Evolutionary conservation across 2,113 vertebrate species (phyloP).

Genomic region (Psittacus erithacus): DNA sequence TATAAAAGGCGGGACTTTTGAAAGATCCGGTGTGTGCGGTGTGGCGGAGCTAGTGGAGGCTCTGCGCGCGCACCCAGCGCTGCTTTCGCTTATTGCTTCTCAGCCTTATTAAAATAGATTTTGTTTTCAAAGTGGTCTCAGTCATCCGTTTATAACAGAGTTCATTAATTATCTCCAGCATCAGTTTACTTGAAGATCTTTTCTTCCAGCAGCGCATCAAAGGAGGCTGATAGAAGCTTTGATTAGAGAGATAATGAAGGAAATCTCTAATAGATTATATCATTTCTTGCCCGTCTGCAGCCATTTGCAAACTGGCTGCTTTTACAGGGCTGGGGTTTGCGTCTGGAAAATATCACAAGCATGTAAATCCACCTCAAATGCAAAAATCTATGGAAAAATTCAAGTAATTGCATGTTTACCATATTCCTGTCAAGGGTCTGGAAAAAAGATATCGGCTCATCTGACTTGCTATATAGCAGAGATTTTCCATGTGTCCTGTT

Average conservation of each 20-base stretch:
- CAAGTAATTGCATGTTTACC: slow-evolving; percentile 65
- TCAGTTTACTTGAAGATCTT: slow-evolving; percentile 73
- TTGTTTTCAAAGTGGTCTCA: too few relatives aligned
- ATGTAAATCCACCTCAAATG: slow-evolving; percentile 60
- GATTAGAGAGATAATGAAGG: slow-evolving; percentile 75
- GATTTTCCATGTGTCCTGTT: slow-evolving; percentile 18
- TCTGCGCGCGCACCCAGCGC: too few relatives aligned
- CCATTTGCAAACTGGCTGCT: slow-evolving; percentile 47
- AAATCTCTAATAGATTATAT: slow-evolving; percentile 74
- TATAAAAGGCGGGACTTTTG: too few relatives aligned
- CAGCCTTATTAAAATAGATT: too few relatives aligned
- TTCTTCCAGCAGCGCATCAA: slow-evolving; percentile 66
- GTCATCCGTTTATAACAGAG: too few relatives aligned
- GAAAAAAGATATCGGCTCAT: slow-evolving; percentile 27
- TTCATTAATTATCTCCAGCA: slow-evolving; percentile 76
- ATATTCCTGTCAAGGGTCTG: slow-evolving; percentile 62
- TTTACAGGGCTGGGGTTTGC: neutral
- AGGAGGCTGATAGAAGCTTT: slow-evolving; percentile 71
- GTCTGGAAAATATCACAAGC: slow-evolving; percentile 59
- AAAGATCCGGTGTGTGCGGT: too few relatives aligned
- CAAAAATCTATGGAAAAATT: slow-evolving; percentile 64
- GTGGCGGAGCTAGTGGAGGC: too few relatives aligned
- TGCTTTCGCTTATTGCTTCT: too few relatives aligned
- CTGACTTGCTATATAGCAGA: neutral
- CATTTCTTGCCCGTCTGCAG: slow-evolving; percentile 65